phyloP scores from a whole-genome alignment of 2,113 vertebrate genomes.

The Bolborhynchus lineola region DNA sequence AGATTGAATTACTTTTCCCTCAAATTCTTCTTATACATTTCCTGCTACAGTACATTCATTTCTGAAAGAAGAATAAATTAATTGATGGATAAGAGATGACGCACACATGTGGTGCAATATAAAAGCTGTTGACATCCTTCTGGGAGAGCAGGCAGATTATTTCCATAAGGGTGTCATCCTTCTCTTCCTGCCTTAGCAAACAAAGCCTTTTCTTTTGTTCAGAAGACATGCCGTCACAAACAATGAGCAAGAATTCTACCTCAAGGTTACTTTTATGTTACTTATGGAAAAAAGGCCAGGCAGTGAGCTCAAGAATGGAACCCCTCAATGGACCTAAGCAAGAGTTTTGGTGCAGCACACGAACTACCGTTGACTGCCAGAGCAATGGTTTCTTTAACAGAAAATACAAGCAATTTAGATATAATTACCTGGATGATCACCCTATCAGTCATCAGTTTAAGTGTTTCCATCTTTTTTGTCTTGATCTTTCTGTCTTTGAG shows the following conservation, averaged over 20 bases:
- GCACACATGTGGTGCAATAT: background rate
- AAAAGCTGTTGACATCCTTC: background rate
- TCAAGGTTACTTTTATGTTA: background rate
- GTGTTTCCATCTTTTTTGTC: background rate
- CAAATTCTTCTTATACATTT: background rate
- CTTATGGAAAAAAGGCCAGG: background rate
- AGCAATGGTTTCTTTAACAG: background rate
- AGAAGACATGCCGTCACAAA: background rate
- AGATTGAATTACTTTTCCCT: conserved; percentile 36
- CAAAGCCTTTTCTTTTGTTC: background rate
- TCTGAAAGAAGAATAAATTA: conserved; percentile 8
- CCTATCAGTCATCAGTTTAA: background rate
- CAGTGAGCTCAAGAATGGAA: background rate
- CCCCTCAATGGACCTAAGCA: background rate
- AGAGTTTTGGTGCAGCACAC: background rate
- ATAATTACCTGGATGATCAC: background rate
- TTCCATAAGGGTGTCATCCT: background rate
- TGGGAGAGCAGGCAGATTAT: background rate
- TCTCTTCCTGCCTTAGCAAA: background rate
- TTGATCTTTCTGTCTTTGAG: background rate
- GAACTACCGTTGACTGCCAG: background rate
- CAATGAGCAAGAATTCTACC: background rate
- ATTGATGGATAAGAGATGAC: background rate
- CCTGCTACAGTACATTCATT: background rate
- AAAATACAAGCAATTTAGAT: background rate